These are phyloP conservation scores for Lepisosteus osseus DNA, from an alignment of 2,113 vertebrate species.

Conservation along the genomic window DNA sequence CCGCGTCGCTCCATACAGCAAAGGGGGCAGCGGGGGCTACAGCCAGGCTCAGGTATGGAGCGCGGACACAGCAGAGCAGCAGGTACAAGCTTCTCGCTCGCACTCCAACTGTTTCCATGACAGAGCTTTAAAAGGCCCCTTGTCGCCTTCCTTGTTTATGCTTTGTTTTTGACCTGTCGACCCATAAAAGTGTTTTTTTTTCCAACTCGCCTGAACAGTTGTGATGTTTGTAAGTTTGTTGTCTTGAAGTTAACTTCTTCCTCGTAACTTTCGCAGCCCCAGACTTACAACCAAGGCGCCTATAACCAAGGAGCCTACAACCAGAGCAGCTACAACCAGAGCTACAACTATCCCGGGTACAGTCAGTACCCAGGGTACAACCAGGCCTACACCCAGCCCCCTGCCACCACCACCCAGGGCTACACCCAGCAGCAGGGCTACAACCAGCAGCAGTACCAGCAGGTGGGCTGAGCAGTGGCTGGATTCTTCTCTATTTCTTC, in stretches of 20 bases:
- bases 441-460: conserved; percentile 67
- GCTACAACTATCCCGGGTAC: conserved; percentile 78
- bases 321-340: conserved; percentile 74
- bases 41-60: conserved; percentile 36
- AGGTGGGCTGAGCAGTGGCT: conserved; percentile 53
- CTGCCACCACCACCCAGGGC: conserved; percentile 58
- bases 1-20: conserved; percentile 59
- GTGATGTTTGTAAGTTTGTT: no score
- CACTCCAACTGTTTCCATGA: no score
- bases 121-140: no score
- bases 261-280: conserved; percentile 28
- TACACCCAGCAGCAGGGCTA: conserved; percentile 72
- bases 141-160: no score
- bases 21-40: conserved; percentile 37
- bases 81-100: no score
- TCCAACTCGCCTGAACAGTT: no score
- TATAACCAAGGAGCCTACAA: conserved; percentile 65
- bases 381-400: conserved; percentile 79
- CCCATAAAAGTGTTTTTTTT: no score
- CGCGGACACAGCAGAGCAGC: neutral
- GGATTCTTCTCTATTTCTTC: neutral
- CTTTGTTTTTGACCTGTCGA: no score
- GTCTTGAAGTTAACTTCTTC: neutral
- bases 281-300: conserved; percentile 40
- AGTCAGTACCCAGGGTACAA: conserved; percentile 74